Base-by-base conservation (phyloP, 2,888 invertebrate genomes). In the Lottia scabra region DNA sequence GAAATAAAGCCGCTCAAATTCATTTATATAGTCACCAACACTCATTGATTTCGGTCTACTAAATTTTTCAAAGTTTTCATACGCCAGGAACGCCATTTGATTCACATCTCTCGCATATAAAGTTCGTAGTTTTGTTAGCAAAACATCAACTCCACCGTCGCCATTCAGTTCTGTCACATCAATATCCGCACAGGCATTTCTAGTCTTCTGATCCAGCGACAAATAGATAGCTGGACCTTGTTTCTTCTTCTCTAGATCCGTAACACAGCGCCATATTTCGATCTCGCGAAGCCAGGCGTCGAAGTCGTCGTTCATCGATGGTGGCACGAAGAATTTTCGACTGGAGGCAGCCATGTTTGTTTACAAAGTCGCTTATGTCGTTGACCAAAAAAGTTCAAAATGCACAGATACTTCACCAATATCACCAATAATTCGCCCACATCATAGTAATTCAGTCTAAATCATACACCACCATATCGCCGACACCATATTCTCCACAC, bases 31-130 rank as follows among this genome's bases (percentile, higher is more conserved):
- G 23, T 56, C 56, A 56, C 23, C 23, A n/a, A 56, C 56, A 56
- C 56, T 56, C 56, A 56, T 56, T 56, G 56, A 19, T 23, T 56
- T 56, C n/a, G 56, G 56, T 56, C 56, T n/a, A 56, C 23, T 56
- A 15, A 56, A 23, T 13, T 56, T 56, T 23, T 56, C 56, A 56
- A 56, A 56, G 19, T 56, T 19, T 56, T 56, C 56, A 56, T 19
- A 56, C 0, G n/a, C 23, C 56, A 56, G 5, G 19, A 56, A 19
- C 23, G 56, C 19, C 56, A n/a, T 56, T 56, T 19, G 19, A 56
- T 56, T 56, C 19, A 56, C 56, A 56, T 56, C 56, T 56, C 23
- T 56, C 56, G 23, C n/a, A 56, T 19, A 56, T 23, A 56, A 56
- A 56, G 56, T 19, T 56, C 13, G n/a, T 19, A 56, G 23, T 56